Evolutionary conservation across 2,797 vertebrate genomes (phyloP).

Genomic region (Rachycentron canadum): DNA sequence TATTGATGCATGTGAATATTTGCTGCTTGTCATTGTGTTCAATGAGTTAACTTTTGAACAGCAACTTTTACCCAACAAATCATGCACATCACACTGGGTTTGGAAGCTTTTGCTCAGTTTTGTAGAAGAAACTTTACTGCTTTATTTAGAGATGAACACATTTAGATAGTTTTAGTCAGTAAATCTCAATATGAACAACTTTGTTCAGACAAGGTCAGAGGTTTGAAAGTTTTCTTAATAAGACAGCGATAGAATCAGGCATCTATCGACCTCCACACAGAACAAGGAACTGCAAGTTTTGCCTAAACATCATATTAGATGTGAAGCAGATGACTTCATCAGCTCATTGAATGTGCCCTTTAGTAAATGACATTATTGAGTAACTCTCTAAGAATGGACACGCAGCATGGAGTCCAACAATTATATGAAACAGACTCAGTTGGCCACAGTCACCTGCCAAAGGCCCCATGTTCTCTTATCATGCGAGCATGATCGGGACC

Average conservation of each 20-base stretch:
- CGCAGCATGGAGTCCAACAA: constrained; percentile 24
- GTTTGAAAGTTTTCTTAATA: background rate
- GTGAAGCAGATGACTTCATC: constrained; percentile 36
- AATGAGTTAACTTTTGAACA: background rate
- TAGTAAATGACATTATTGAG: constrained; percentile 48
- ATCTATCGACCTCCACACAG: background rate
- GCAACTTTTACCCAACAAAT: no score
- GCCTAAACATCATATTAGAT: constrained; percentile 20
- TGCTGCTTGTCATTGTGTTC: background rate
- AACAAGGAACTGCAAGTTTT: constrained; percentile 10
- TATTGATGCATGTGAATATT: background rate
- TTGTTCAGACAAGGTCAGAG: constrained; percentile 3
- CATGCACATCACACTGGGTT: background rate
- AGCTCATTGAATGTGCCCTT: constrained; percentile 54
- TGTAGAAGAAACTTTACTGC: background rate
- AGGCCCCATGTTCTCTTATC: constrained; percentile 42
- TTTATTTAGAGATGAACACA: background rate
- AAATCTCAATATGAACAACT: background rate
- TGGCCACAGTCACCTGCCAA: constrained; percentile 47
- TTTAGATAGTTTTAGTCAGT: background rate
- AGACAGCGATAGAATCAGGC: constrained; percentile 5
- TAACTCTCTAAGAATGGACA: constrained; percentile 37
- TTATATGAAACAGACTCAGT: constrained; percentile 46
- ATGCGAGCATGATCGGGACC: constrained; percentile 47
- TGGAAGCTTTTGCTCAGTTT: background rate